These are phyloP conservation scores for Pterostichus madidus DNA, from an alignment of 2,888 invertebrate genomes.

Conservation along the genomic window DNA sequence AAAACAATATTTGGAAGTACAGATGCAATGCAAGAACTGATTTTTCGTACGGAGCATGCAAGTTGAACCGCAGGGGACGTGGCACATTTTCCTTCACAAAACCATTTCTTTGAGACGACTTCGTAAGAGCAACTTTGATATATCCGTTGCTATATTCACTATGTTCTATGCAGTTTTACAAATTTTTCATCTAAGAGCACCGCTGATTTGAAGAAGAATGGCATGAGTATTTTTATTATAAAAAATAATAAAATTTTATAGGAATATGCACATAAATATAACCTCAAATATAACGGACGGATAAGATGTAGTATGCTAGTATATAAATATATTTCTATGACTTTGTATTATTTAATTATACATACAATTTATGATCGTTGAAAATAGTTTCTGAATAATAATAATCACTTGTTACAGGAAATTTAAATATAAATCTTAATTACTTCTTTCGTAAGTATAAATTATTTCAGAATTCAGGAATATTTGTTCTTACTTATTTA, in stretches of 20 bases:
- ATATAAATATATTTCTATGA: too few relatives aligned
- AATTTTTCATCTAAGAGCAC: slow-evolving; percentile 32
- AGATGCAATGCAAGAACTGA: slow-evolving; percentile 38
- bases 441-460: too few relatives aligned
- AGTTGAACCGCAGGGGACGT: slow-evolving; percentile 55
- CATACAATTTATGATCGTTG: too few relatives aligned
- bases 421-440: too few relatives aligned
- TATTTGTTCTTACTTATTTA: too few relatives aligned
- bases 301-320: too few relatives aligned
- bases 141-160: slow-evolving; percentile 54
- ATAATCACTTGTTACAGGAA: too few relatives aligned
- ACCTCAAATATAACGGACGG: too few relatives aligned
- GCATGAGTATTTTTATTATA: slow-evolving; percentile 20
- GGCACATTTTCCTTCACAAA: slow-evolving; percentile 63
- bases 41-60: slow-evolving; percentile 37
- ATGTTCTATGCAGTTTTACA: slow-evolving; percentile 45
- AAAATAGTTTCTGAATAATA: too few relatives aligned
- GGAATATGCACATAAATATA: background rate
- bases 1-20: slow-evolving; percentile 50
- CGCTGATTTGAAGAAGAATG: slow-evolving; percentile 9
- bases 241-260: slow-evolving; percentile 14
- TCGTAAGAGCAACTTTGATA: slow-evolving; percentile 62
- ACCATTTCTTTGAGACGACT: slow-evolving; percentile 65
- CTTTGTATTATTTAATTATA: too few relatives aligned
- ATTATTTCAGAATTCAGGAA: too few relatives aligned